A percentile compares a stretch with the other conserved stretches of the same genome.
phyloP scores from a whole-genome alignment of 2,797 vertebrate species.

The Lophura swinhoii region DNA sequence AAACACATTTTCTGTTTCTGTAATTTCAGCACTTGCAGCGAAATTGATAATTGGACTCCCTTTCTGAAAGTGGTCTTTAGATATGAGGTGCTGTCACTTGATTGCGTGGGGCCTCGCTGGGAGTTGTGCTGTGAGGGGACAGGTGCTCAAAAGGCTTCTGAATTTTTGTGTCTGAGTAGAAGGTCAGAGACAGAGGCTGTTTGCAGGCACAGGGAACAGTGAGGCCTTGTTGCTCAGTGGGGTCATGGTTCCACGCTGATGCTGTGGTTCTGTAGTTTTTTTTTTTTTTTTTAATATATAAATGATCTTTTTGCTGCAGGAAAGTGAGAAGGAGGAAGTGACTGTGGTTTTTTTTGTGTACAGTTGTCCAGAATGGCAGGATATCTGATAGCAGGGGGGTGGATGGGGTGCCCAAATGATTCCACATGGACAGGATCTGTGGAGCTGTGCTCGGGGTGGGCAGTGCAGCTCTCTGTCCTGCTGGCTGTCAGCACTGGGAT shows the following conservation, averaged over 20 bases:
- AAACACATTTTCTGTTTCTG: slow-evolving; percentile 33
- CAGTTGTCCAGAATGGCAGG: not conserved
- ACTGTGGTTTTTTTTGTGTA: not conserved
- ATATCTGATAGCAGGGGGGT: not conserved
- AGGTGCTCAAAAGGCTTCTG: not conserved
- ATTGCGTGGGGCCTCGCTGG: not conserved
- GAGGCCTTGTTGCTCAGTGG: not conserved
- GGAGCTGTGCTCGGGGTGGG: not conserved
- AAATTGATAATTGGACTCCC: slow-evolving; percentile 16
- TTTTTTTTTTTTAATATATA: not conserved
- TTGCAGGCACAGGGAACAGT: not conserved
- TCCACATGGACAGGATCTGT: not conserved
- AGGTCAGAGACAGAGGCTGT: not conserved
- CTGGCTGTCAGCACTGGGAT: not conserved
- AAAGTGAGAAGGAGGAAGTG: not conserved
- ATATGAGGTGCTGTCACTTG: not conserved
- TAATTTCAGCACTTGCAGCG: not conserved
- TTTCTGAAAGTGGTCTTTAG: not conserved
- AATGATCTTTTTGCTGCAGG: not conserved
- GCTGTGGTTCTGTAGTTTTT: not conserved
- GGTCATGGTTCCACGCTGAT: not conserved
- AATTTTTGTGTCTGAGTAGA: not conserved
- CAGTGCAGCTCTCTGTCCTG: not conserved
- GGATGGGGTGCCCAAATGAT: not conserved
- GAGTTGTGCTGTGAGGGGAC: not conserved